These are phyloP conservation scores for Spatula versicolor DNA, from an alignment of 2,797 vertebrate species.

Conservation along the genomic window DNA sequence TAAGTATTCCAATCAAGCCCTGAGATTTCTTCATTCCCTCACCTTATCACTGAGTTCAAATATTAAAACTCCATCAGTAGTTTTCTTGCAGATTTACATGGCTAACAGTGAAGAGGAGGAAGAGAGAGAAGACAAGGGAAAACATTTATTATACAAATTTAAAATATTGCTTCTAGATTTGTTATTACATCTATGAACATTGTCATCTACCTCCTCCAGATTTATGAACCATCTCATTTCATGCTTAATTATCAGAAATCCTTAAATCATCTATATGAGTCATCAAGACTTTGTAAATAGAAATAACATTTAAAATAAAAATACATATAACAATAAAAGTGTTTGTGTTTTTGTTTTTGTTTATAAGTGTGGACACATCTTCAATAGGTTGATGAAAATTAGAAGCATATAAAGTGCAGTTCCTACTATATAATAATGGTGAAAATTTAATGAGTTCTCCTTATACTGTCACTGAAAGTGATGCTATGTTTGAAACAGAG, in stretches of 20 bases:
- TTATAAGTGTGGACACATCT: background rate
- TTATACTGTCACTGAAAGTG: background rate
- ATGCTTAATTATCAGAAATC: constrained; percentile 32
- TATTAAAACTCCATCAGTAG: constrained; percentile 5
- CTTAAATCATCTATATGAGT: background rate
- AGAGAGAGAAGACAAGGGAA: background rate
- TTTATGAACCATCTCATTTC: constrained; percentile 1
- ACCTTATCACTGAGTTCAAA: background rate
- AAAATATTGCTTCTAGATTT: background rate
- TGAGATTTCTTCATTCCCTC: background rate
- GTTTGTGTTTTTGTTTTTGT: background rate
- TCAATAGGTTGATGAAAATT: background rate
- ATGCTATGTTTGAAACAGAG: background rate
- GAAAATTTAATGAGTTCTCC: background rate
- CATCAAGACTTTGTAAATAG: background rate
- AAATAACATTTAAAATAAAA: background rate
- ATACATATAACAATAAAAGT: too few species aligned
- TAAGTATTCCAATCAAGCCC: background rate
- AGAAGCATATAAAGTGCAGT: background rate
- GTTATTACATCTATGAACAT: background rate
- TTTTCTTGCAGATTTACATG: constrained; percentile 10
- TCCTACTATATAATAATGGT: background rate
- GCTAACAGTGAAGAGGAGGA: background rate
- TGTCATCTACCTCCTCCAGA: background rate
- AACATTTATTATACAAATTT: background rate